These are phyloP conservation scores for Oxyura jamaicensis DNA, from an alignment of 2,113 vertebrate genomes.

Conservation along the genomic window DNA sequence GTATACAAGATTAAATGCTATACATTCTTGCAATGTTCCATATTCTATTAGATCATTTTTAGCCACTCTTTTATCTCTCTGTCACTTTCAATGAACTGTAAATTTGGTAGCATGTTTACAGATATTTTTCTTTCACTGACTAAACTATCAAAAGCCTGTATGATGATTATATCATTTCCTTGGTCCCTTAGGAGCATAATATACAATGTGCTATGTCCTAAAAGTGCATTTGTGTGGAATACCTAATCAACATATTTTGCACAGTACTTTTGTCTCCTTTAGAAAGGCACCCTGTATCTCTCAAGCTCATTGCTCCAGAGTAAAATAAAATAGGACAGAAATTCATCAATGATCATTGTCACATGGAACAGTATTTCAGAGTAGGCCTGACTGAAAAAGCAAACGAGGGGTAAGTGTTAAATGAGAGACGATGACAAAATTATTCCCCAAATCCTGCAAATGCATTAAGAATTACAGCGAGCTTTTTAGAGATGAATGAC, in stretches of 20 bases:
- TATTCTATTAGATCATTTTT: neutral
- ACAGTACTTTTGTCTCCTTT: neutral
- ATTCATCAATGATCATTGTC: neutral
- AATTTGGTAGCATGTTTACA: slow-evolving; percentile 56
- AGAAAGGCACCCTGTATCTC: neutral
- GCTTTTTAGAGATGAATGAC: neutral
- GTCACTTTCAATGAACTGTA: slow-evolving; percentile 59
- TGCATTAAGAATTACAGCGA: neutral
- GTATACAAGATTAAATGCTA: slow-evolving; percentile 26
- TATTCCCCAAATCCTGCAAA: neutral
- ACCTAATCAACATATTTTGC: neutral
- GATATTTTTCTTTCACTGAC: slow-evolving; percentile 40
- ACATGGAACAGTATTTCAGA: neutral
- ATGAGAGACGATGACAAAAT: neutral
- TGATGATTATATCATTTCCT: neutral
- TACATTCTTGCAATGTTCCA: neutral
- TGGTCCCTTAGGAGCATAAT: neutral
- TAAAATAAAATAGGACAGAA: neutral
- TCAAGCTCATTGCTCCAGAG: neutral
- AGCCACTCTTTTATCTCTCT: neutral
- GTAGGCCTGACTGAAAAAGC: neutral
- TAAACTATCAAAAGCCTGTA: slow-evolving; percentile 25
- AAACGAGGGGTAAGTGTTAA: neutral
- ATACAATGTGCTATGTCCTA: neutral
- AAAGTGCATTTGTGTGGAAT: neutral